Percentiles rank a stretch among this genome's conserved stretches.
phyloP scores from a whole-genome alignment of 2,113 vertebrate species.

The Lota lota region DNA sequence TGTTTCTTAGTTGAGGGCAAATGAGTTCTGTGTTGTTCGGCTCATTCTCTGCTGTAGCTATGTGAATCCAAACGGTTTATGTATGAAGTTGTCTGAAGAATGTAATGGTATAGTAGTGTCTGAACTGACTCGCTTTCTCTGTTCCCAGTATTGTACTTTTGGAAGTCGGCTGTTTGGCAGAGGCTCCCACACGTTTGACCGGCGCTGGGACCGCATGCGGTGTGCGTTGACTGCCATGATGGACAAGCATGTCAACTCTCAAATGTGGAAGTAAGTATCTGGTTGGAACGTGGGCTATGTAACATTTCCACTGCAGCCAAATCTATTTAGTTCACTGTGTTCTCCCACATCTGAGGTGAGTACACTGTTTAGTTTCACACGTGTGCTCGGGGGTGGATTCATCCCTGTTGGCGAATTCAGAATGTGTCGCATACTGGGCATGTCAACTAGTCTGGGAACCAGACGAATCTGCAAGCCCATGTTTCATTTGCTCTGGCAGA shows the following conservation, averaged over 20 bases:
- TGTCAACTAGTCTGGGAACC: no score
- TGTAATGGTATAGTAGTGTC: constrained; percentile 47
- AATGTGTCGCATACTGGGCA: no score
- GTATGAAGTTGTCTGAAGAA: not conserved
- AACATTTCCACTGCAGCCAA: not conserved
- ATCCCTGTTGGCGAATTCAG: no score
- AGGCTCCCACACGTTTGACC: constrained; percentile 92
- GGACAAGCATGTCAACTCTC: constrained; percentile 95
- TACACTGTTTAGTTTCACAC: no score
- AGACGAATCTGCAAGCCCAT: no score
- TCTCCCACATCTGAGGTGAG: no score
- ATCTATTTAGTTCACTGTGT: not conserved
- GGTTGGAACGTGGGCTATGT: not conserved
- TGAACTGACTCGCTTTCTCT: constrained; percentile 62
- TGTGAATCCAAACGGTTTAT: no score
- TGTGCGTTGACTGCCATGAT: constrained; percentile 91
- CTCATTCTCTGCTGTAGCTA: no score
- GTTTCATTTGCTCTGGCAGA: no score
- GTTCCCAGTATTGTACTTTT: constrained; percentile 90
- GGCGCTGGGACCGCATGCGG: constrained; percentile 90
- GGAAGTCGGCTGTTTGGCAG: constrained; percentile 93
- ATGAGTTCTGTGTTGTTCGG: no score
- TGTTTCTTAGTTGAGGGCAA: no score
- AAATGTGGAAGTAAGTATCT: constrained; percentile 94
- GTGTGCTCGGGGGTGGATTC: no score